Evolutionary conservation across 2,888 invertebrate species (phyloP).

Genomic region (Cabera pusaria): DNA sequence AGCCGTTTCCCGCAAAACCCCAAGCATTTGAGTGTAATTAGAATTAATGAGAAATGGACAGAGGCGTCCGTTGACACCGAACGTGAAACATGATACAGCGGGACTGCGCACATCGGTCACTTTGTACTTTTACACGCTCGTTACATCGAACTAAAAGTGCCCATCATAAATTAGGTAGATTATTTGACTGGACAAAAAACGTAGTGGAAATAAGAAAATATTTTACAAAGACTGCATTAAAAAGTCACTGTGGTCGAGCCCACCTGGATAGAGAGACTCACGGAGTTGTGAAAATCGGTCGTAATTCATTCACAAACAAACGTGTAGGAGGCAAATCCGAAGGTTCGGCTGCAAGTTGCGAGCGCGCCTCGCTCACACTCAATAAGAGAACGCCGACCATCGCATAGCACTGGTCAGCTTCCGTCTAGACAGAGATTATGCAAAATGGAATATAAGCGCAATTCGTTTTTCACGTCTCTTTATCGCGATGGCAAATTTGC

Average conservation of each 20-base stretch:
- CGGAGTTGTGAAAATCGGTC: conserved; percentile 55
- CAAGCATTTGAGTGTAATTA: conserved; percentile 63
- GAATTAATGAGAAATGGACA: conserved; percentile 68
- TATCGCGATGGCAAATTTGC: conserved; percentile 62
- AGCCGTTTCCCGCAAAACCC: conserved; percentile 51
- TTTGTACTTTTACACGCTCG: conserved; percentile 33
- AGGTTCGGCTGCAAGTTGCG: conserved; percentile 33
- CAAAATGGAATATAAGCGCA: conserved; percentile 68
- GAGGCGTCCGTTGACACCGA: conserved; percentile 59
- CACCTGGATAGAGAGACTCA: conserved; percentile 51
- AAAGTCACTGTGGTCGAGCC: conserved; percentile 29
- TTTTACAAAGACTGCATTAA: conserved; percentile 15
- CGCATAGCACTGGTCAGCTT: conserved; percentile 52
- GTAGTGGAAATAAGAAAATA: conserved; percentile 1
- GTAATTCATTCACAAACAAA: conserved; percentile 58
- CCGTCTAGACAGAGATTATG: conserved; percentile 81
- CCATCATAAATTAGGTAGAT: conserved; percentile 18
- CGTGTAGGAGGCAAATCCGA: conserved; percentile 55
- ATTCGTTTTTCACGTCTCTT: conserved; percentile 62
- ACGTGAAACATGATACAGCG: conserved; percentile 57
- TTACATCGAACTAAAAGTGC: conserved; percentile 21
- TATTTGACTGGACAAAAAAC: background rate
- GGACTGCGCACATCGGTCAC: conserved; percentile 36
- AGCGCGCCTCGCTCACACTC: conserved; percentile 35
- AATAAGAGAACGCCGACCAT: conserved; percentile 53